A percentile compares a stretch with the other conserved stretches of the same genome.
Conservation (phyloP, 1,140 invertebrate species). For the Battus philenor region DNA sequence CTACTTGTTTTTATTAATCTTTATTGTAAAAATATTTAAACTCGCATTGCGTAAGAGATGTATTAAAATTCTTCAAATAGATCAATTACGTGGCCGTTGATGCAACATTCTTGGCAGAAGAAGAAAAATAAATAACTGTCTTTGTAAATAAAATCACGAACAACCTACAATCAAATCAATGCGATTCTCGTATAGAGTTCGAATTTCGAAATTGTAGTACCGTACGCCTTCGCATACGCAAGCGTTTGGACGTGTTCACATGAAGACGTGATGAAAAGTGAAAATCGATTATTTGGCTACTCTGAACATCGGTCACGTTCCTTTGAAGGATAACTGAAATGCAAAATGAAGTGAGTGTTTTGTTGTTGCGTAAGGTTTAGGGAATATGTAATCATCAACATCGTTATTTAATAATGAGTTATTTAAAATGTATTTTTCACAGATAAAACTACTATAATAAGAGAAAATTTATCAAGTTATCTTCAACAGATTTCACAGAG, state of each 20-base stretch:
- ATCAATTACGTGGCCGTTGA: constrained; percentile 5
- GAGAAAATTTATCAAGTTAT: no score
- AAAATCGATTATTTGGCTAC: constrained; percentile 8
- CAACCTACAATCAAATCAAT: constrained; percentile 24
- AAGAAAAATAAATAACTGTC: constrained; percentile 9
- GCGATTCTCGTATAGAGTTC: constrained; percentile 35
- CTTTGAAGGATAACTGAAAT: constrained; percentile 8
- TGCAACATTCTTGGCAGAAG: constrained; percentile 11
- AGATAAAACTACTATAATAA: no score
- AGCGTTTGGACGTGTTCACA: not conserved
- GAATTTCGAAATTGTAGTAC: constrained; percentile 40
- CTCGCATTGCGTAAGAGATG: not conserved
- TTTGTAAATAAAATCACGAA: constrained; percentile 16
- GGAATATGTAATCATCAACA: not conserved
- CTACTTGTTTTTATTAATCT: not conserved
- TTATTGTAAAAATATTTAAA: not conserved
- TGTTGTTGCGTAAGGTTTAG: not conserved
- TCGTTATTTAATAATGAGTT: no score
- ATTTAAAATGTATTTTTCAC: no score
- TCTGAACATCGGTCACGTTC: constrained; percentile 4
- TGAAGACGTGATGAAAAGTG: constrained; percentile 11
- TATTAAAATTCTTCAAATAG: constrained; percentile 6
- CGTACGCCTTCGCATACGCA: constrained; percentile 22
- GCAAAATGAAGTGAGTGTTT: not conserved
- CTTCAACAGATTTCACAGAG: no score